Evolutionary conservation across 2,113 vertebrate genomes (phyloP).

Genomic region (Nerophis ophidion): DNA sequence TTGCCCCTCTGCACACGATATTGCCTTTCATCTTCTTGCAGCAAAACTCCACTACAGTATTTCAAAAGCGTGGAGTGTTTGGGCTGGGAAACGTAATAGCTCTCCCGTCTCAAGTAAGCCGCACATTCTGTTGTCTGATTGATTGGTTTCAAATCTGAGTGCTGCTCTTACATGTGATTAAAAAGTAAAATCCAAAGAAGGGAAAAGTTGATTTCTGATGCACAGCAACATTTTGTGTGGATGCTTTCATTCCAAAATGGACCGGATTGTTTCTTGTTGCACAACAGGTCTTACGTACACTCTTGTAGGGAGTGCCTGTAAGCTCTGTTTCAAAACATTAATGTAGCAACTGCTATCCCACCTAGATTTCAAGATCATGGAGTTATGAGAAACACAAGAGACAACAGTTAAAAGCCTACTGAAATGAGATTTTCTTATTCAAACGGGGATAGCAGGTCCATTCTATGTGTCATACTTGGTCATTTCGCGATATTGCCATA

Average conservation of each 20-base stretch:
- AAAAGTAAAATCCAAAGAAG: not conserved
- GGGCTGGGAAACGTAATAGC: constrained; percentile 2
- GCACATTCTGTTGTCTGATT: constrained; percentile 1
- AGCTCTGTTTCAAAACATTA: no score
- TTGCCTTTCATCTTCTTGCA: constrained; percentile 3
- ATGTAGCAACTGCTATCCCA: no score
- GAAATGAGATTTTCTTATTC: no score
- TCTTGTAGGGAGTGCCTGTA: not conserved
- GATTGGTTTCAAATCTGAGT: constrained; percentile 5
- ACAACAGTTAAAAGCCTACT: no score
- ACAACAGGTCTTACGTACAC: not conserved
- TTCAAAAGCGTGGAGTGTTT: not conserved
- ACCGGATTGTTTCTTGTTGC: not conserved
- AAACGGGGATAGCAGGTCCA: no score
- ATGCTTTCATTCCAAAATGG: not conserved
- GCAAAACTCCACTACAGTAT: not conserved
- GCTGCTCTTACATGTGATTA: not conserved
- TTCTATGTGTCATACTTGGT: no score
- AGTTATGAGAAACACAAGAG: no score
- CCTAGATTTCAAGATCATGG: not conserved
- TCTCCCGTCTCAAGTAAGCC: not conserved
- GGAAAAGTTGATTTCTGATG: not conserved
- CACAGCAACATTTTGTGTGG: not conserved
- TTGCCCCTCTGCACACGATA: not conserved
- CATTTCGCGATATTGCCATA: no score